Conservation (phyloP, 92 coral and sea anemone species). For the Porites rus region DNA sequence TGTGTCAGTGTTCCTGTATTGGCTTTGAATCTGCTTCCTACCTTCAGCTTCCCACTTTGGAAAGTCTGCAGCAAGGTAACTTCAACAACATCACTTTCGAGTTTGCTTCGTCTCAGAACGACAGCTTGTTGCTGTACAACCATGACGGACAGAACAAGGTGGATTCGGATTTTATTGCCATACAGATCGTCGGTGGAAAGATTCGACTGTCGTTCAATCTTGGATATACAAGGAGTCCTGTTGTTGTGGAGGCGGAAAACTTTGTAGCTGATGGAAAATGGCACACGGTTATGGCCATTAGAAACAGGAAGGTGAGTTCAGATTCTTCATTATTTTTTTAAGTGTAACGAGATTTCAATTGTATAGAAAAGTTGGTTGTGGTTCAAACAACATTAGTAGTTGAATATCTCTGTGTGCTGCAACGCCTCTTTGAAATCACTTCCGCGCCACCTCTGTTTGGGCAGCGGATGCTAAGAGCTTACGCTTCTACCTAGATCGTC, state of each 20-base stretch:
- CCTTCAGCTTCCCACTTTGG: conserved; percentile 80
- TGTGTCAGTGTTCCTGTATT: conserved; percentile 83
- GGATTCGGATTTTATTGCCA: conserved; percentile 87
- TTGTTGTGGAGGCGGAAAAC: conserved; percentile 59
- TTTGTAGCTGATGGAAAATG: conserved; percentile 89
- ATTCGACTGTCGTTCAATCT: conserved; percentile 89
- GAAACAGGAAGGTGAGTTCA: conserved; percentile 79
- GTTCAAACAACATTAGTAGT: no score
- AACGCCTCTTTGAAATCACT: no score
- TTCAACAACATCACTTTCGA: conserved; percentile 85
- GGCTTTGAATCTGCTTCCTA: conserved; percentile 88
- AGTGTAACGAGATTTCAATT: no score
- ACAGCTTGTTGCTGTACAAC: conserved; percentile 84
- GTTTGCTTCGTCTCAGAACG: conserved; percentile 76
- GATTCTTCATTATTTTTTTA: no score
- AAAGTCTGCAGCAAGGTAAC: conserved; percentile 62
- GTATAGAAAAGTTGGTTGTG: no score
- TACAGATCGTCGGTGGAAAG: conserved; percentile 81
- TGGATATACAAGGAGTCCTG: conserved; percentile 67
- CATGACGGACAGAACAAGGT: conserved; percentile 53
- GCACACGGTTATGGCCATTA: conserved; percentile 85
- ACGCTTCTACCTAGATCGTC: no score
- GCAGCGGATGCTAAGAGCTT: no score
- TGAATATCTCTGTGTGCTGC: no score
- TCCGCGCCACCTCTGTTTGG: no score